Base-by-base conservation (phyloP, 2,113 vertebrate species). In the Bombycilla garrulus region DNA sequence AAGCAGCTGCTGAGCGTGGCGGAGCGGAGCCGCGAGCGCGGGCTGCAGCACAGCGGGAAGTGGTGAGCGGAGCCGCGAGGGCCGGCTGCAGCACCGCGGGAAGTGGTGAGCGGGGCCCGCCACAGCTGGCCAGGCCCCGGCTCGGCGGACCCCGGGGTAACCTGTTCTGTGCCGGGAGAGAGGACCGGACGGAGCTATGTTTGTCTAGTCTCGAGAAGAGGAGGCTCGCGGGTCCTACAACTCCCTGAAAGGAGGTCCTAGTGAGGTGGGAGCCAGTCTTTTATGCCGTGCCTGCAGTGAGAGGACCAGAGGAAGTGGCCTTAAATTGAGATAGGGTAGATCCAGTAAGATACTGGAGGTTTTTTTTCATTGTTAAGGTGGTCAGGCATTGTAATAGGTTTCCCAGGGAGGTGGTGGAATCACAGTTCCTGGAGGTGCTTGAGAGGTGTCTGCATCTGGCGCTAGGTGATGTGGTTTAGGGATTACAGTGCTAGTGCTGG, bases 41-140 rank as follows among this genome's bases (percentile, higher is more conserved):
- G 99, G 31, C 97, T 99, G 45, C 97, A 99, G 83, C 99, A 99
- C 88, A 99, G 99, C 73, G 98, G 98, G n/a, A 99, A 99, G 95
- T 99, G 99, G 99, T 99, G 97, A 98, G 97, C 11, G 61, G 23
- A 36, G 35, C 44, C 10, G 29, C 38, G 38, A 38, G 12, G 9
- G 38, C 38, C 9, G 38, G 38, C 38, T 38, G 38, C 38, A 38
- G 38, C 38, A 38, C 38, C 9, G 38, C 38, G 38, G 38, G 38
- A 38, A 38, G 38, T 9, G 38, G 38, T 38, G 38, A 38, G 38
- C 38, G 38, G 38, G 12, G 38, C 9, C 38, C 38, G 24, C 29
- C 60, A 5, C 29, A 9, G 29, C 14, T 15, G 33, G 23, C 16
- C 3, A 33, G 26, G n/a, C 16, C 15, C 20, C 5, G 26, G 45